Base-by-base conservation (phyloP, 1,140 invertebrate genomes). In the Colletes latitarsis region DNA sequence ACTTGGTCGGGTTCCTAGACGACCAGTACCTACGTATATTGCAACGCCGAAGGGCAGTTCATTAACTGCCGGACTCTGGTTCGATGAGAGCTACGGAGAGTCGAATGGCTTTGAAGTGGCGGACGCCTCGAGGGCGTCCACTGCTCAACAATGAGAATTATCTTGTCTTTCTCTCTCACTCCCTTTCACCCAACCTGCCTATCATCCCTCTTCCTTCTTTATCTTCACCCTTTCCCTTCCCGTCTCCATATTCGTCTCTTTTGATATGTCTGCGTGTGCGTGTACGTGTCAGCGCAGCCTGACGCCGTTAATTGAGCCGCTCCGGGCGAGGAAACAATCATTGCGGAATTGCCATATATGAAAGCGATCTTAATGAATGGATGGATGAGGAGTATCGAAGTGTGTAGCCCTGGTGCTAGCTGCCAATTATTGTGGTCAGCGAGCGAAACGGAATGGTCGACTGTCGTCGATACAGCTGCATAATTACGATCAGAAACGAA, bases 21-120 rank as follows among this genome's bases (percentile, higher is more conserved):
- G 72, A 62, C 68, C 66, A 63, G 67, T 19, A 72, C 69, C 58
- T 49, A 30, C 30, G 74, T 82, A 57, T 68, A 82, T 81, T 74
- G 69, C 82, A 86, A 69, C 80, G 85, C 85, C 85, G 81, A 86
- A 86, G 86, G 88, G 82, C 80, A 88, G 88, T 89, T 90, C 89
- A 90, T 90, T 88, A 88, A 88, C 88, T 78, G 87, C 77, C 83
- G 81, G 84, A 82, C 82, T 82, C 83, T 77, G 81, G 71, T 89
- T 89, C 86, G 87, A 89, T 84, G 88, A 87, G 81, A 87, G 77
- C 62, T 53, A 68, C 73, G 73, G 63, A 77, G 75, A 78, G 55
- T 39, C 70, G 81, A 85, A 82, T 64, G 60, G 86, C 88, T 89
- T 89, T 89, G 87, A 88, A 88, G 88, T 82, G 82, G 81, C 63